Conservation (phyloP, 2,113 vertebrate species). For the Spizaetus ornatus region DNA sequence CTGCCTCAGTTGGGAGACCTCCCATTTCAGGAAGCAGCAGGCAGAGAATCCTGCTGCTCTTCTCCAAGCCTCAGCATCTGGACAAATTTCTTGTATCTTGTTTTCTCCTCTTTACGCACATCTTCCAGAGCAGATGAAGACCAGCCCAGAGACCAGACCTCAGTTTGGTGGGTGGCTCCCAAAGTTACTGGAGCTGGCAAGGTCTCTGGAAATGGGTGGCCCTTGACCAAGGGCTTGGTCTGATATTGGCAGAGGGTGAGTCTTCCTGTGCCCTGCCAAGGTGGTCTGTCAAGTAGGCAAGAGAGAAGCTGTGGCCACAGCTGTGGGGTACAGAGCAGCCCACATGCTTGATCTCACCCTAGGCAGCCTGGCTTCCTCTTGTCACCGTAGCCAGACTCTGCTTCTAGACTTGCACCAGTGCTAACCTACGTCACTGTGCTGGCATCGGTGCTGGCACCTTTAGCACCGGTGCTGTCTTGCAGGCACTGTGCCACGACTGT, state of each 20-base stretch:
- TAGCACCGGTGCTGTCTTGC: background rate
- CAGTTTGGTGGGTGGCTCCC: background rate
- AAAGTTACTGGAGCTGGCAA: background rate
- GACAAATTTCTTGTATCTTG: background rate
- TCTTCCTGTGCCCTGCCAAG: background rate
- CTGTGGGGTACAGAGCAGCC: background rate
- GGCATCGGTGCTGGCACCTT: background rate
- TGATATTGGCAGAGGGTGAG: background rate
- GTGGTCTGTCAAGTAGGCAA: background rate
- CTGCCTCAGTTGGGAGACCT: background rate
- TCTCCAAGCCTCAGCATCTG: background rate
- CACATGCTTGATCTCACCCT: background rate
- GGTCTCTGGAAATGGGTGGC: background rate
- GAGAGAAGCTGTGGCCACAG: background rate
- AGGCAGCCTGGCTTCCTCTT: background rate
- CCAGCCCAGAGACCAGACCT: background rate
- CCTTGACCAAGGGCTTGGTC: background rate
- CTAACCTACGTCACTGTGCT: rapidly evolving
- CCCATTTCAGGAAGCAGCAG: background rate
- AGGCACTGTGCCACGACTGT: rapidly evolving
- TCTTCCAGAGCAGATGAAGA: background rate
- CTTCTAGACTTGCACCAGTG: background rate
- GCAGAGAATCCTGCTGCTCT: background rate
- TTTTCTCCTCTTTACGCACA: background rate
- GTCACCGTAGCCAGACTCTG: background rate